Evolutionary conservation across 2,797 vertebrate species (phyloP), one percentile per base, ranked within the genome.

Genomic region (Acipenser ruthenus): DNA sequence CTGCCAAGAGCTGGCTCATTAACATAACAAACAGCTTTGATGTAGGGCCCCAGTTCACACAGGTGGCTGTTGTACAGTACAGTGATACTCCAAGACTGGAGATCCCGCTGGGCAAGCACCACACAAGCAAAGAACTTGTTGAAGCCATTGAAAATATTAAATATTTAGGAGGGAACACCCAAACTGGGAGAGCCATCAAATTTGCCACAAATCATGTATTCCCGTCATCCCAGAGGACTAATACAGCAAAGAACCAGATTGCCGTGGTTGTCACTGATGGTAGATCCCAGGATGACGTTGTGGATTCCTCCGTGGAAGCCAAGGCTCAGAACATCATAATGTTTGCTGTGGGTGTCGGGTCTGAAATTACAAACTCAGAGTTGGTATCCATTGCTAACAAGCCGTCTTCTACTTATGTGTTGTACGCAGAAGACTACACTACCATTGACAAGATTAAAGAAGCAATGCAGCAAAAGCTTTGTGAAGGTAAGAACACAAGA

Each of bases 271-370:
- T 92, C 49, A 92, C 89, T 0, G 90, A 92, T 37, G 90, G 90
- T 7, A 92, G 91, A 72, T 91, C 90, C 48, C 91, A 92, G 75
- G 91, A 91, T 13, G 88, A 92, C 10, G 90, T 92, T 68, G 83
- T 81, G 68, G 87, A 90, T 8, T 80, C 84, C 63, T 89, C 90
- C 11, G 65, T 86, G 70, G 81, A 88, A 68, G 89, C 90, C 0
- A 77, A 80, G 65, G 77, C 79, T 10, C 76, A 89, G 74, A 80
- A 82, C 11, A 80, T 92, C 4, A 90, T 77, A 0, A 65, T 92
- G 15, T 92, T 92, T 10, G 87, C 91, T 2, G 89, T 92, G 3
- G 91, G 91, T n/a, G 91, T 92, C 4, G 90, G 90, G 7, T 81
- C 67, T 3, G 91, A 91, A 81, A 89, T 90, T 73, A 86, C 86